Evolutionary conservation across 1,140 invertebrate species (phyloP).

Genomic region (Copidosoma floridanum): DNA sequence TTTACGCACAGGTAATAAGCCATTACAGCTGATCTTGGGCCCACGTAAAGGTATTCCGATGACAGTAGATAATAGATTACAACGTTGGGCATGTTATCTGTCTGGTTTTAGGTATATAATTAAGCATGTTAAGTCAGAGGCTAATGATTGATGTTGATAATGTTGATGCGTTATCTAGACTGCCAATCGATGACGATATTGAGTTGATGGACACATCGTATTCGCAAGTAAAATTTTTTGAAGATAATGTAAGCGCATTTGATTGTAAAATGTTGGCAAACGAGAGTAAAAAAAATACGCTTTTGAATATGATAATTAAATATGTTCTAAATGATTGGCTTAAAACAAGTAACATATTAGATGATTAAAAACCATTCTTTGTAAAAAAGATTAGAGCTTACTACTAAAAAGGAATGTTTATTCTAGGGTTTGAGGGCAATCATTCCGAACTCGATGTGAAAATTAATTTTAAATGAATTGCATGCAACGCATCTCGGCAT

Average conservation of each 20-base stretch:
- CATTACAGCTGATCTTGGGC: constrained; percentile 54
- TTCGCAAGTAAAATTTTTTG: constrained; percentile 5
- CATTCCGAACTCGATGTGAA: too few species aligned
- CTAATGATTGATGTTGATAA: too few species aligned
- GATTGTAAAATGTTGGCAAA: constrained; percentile 2
- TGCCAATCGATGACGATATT: not conserved
- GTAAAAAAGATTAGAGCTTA: constrained; percentile 15
- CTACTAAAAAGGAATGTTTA: constrained; percentile 28
- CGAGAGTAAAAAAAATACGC: not conserved
- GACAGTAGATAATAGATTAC: not conserved
- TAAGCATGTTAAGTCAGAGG: constrained; percentile 6
- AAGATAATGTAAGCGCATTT: too few species aligned
- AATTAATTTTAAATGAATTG: constrained; percentile 34
- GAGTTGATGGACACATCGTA: not conserved
- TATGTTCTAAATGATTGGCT: constrained; percentile 11
- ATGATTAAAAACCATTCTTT: not conserved
- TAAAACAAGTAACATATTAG: not conserved
- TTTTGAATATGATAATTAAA: not conserved
- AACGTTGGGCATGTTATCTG: not conserved
- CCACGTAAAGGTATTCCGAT: constrained; percentile 42
- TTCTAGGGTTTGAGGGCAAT: constrained; percentile 40
- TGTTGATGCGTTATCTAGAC: not conserved
- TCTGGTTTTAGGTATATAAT: constrained; percentile 4
- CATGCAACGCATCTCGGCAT: constrained; percentile 28
- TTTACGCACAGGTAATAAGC: too few species aligned